Evolutionary conservation across 1,140 invertebrate species (phyloP).

Genomic region (Caligus rogercresseyi): DNA sequence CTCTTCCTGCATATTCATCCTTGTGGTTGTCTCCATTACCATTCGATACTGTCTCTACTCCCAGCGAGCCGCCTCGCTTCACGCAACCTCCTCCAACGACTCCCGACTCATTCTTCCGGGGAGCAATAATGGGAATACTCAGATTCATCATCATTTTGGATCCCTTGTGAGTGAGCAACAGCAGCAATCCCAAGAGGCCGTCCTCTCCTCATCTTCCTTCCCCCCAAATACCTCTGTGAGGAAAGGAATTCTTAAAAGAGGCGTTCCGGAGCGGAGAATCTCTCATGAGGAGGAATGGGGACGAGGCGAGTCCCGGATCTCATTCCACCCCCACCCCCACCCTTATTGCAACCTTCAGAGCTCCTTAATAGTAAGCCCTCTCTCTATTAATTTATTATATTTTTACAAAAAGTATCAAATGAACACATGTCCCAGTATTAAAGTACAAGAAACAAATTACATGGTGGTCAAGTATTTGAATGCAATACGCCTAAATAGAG

Average conservation of each 20-base stretch:
- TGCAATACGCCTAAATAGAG: too few species aligned
- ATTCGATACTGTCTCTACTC: constrained; percentile 2
- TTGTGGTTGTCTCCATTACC: not conserved
- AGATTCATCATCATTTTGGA: not conserved
- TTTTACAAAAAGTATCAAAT: too few species aligned
- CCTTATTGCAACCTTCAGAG: not conserved
- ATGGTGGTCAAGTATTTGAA: too few species aligned
- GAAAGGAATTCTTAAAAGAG: not conserved
- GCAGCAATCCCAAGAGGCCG: too few species aligned
- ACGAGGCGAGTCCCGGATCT: not conserved
- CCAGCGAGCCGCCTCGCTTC: not conserved
- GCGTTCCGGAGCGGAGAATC: not conserved
- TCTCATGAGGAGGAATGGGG: not conserved
- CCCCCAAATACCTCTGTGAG: not conserved
- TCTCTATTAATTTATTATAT: too few species aligned
- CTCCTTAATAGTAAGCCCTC: too few species aligned
- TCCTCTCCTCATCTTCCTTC: not conserved
- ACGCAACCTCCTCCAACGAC: not conserved
- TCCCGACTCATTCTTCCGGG: not conserved
- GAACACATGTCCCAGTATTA: too few species aligned
- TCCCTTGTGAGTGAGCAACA: too few species aligned
- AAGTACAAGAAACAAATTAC: too few species aligned
- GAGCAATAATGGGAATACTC: too few species aligned
- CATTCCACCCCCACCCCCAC: not conserved
- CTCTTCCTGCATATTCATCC: not conserved